A percentile compares a stretch with the other conserved stretches of the same genome.
Conservation (phyloP, 1,140 invertebrate species). For the Leptoteleia sp. region DNA sequence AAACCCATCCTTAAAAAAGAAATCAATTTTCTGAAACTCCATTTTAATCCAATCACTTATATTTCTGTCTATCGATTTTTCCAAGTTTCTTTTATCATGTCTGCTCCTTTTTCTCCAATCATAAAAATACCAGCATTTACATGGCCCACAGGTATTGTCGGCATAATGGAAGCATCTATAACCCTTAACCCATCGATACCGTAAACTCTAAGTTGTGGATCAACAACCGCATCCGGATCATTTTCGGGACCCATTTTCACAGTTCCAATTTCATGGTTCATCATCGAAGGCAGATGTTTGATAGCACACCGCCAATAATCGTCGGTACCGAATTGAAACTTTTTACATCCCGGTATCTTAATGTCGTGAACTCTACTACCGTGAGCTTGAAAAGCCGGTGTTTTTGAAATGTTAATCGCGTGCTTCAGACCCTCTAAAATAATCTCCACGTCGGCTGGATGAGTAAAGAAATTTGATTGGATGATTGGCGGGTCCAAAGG, state of each 20-base stretch:
- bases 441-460: constrained; percentile 85
- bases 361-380: constrained; percentile 82
- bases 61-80: too few relatives aligned
- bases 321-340: constrained; percentile 82
- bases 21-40: too few relatives aligned
- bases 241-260: constrained; percentile 88
- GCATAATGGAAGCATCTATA: constrained; percentile 89
- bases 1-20: too few relatives aligned
- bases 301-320: constrained; percentile 89
- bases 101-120: constrained; percentile 93
- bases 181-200: constrained; percentile 87
- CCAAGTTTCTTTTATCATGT: constrained; percentile 86
- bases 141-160: constrained; percentile 86
- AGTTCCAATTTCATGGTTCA: constrained; percentile 87
- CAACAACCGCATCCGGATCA: constrained; percentile 87
- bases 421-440: constrained; percentile 86
- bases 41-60: too few relatives aligned
- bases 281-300: constrained; percentile 83
- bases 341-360: constrained; percentile 83
- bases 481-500: constrained; percentile 88
- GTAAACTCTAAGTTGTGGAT: constrained; percentile 86
- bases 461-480: constrained; percentile 87
- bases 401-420: constrained; percentile 83
- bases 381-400: constrained; percentile 84
- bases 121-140: constrained; percentile 89